A percentile compares a stretch with the other conserved stretches of the same genome.
phyloP scores from a whole-genome alignment of 2,797 vertebrate genomes.

The Argyrosomus regius region DNA sequence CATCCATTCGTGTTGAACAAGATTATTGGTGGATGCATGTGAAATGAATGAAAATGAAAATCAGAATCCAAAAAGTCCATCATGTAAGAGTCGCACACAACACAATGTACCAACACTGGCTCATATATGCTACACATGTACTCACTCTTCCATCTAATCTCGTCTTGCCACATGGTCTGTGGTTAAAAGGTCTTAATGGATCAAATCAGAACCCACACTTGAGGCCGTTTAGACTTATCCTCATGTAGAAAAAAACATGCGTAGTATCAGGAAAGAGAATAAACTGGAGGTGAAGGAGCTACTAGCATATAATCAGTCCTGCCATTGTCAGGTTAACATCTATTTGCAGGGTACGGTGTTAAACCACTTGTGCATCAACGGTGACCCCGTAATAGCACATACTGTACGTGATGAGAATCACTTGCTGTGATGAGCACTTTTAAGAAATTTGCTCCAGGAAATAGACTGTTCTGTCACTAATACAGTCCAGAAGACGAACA shows the following conservation, averaged over 20 bases:
- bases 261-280: constrained; percentile 19
- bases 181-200: neutral
- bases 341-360: constrained; percentile 66
- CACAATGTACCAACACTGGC: neutral
- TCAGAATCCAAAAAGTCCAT: neutral
- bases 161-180: neutral
- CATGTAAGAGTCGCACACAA: neutral
- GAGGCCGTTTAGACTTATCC: neutral
- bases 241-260: neutral
- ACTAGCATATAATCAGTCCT: constrained; percentile 69
- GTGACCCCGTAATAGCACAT: constrained; percentile 67
- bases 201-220: constrained; percentile 18
- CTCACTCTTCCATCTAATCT: neutral
- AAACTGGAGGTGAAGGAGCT: constrained; percentile 52
- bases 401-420: constrained; percentile 65
- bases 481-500: constrained; percentile 31
- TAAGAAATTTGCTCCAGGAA: constrained; percentile 56
- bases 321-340: constrained; percentile 72
- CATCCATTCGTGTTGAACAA: neutral
- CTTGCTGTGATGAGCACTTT: constrained; percentile 41
- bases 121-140: neutral
- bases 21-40: neutral
- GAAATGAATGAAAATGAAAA: neutral
- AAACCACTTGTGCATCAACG: constrained; percentile 69
- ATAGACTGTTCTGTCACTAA: constrained; percentile 36